phyloP scores from a whole-genome alignment of 2,113 vertebrate species.

The Cygnus atratus region DNA sequence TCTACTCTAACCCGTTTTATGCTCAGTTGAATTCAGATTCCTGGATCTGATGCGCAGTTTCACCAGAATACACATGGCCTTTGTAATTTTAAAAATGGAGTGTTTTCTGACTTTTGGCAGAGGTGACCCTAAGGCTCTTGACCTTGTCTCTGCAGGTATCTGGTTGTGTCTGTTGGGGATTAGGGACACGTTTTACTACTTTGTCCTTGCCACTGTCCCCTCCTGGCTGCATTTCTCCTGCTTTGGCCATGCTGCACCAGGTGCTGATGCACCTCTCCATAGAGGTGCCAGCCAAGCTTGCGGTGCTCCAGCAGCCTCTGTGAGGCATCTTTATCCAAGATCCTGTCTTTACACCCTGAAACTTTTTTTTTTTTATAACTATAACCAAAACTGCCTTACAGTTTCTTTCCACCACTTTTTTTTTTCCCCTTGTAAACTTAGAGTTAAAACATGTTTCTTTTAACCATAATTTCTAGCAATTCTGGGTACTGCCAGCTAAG shows the following conservation, averaged over 20 bases:
- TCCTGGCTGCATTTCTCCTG: neutral
- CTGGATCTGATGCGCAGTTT: neutral
- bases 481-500: neutral
- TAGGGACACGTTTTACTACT: neutral
- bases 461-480: neutral
- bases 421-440: neutral
- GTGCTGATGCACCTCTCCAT: neutral
- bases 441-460: neutral
- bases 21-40: neutral
- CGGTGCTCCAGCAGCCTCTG: neutral
- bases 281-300: neutral
- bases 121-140: neutral
- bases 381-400: neutral
- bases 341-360: neutral
- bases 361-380: neutral
- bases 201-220: neutral
- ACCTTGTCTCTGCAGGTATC: neutral
- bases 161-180: neutral
- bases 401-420: neutral
- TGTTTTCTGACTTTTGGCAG: neutral
- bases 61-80: neutral
- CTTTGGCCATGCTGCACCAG: neutral
- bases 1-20: neutral
- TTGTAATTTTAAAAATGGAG: neutral
- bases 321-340: neutral